Evolutionary conservation across 2,113 vertebrate genomes (phyloP), one percentile per base, ranked within the genome.

Genomic region (Ranitomeya variabilis): DNA sequence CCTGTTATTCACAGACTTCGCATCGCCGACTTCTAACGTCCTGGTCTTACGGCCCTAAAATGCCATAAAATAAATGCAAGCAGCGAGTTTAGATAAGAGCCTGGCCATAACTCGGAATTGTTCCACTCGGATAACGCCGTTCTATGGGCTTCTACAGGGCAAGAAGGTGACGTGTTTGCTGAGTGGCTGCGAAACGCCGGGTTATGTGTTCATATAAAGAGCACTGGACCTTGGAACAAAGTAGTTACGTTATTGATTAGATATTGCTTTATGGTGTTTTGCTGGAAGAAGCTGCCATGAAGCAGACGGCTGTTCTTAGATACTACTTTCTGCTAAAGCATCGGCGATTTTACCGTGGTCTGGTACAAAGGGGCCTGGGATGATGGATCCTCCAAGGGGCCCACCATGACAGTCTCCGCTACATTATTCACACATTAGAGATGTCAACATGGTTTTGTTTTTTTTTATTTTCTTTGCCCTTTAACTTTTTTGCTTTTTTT

Each of bases 11-110:
- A 9, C 37, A 62, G 59, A 66, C 14, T 21, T 23, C 3, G 15
- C 76, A 59, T 60, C 23, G 31, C 8, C 23, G 45, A n/a, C 64
- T 54, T 87, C 79, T 67, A 45, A 80, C 60, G 4, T 0, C 45
- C 23, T 18, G 6, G 57, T 60, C 37, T 76, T 73, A 59, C 21
- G 57, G 16, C 64, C 78, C 19, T 71, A 71, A 26, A 62, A 71
- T 26, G 54, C 45, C 80, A 88, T 88, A 88, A 88, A 88, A 88
- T 77, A 54, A 83, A 83, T 77, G 87, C 57, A 77, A 26, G 57
- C 21, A 52, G 80, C 80, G 5, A 21, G 66, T 57, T 76, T n/a
- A 59, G 87, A 88, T 83, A 88, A 88, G 67, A 76, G 37, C 45
- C 21, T 26, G 45, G 69, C 57, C 80, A 55, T 88, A 83, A 83